Evolutionary conservation across 1,140 invertebrate species (phyloP), one percentile per base, ranked within the genome.

Genomic region (Yoshiicerus persimilis): DNA sequence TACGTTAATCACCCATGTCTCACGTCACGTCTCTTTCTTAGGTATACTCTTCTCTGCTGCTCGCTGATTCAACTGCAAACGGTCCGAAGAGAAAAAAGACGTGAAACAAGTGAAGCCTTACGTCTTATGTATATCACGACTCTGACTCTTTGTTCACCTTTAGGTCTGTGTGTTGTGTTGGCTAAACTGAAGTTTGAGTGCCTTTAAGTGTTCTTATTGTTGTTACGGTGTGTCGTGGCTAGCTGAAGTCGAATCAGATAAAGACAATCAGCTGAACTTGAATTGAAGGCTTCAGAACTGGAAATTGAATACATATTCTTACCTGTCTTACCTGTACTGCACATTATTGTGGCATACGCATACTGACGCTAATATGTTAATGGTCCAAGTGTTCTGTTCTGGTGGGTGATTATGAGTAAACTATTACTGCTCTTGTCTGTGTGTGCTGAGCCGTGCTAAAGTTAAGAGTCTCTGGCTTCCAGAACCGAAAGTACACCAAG

Each of bases 351-450:
- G 16, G 20, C 4, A 56, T 56, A 56, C n/a, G n/a, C n/a, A n/a
- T n/a, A n/a, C n/a, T 56, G n/a, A 70, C 30, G 27, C 30, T 70
- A 70, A 70, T 70, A 70, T 70, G 66, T 70, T 70, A 70, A 70
- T 70, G 66, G 66, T 70, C 75, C 75, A 80, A 80, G 75, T 80
- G 75, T 80, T 80, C 75, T 38, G 75, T 36, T 36, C 75, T 80
- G 75, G 34, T 80, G 32, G 30, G 16, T 38, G 30, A 80, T n/a
- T n/a, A 25, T 70, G 23, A 70, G 27, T 70, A 70, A 70, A 13
- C 32, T 41, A n/a, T 84, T 38, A 23, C 32, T 16, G 38, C 32
- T 84, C 39, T 41, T 47, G 38, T 56, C n/a, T 84, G 25, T 84
- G 83, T 56, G n/a, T 47, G 23, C 32, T 84, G 83, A 47, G 80